Base-by-base conservation (phyloP, 2,888 invertebrate species). In the Tachina grossa region DNA sequence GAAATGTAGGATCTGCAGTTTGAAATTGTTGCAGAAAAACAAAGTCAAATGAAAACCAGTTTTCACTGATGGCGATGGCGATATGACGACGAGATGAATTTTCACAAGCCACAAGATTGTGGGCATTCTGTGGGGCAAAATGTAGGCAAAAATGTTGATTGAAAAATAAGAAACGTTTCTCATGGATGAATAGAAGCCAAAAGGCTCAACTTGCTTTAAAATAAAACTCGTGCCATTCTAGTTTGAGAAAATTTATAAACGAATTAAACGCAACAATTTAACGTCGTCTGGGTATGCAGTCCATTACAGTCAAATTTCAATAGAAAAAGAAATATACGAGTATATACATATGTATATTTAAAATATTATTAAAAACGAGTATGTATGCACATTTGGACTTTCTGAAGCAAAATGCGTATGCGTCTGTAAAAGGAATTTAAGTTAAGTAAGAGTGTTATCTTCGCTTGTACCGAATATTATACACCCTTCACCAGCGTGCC, bases 211-310 rank as follows among this genome's bases (percentile, higher is more conserved):
- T 49, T 31, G 16, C n/a, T 55, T 53, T 31, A 39, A 55, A 55
- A 9, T 66, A 63, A 81, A 81, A 68, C 81, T 81, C 75, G 81
- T 81, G 75, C 74, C 81, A 81, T 68, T 51, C 45, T 49, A 3
- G 74, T 81, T 81, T 51, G 16, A 16, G 57, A 74, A 74, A 74
- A 66, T 39, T 9, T 71, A 45, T 22, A 6, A 13, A 43, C 16
- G 49, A 22, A 9, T 49, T n/a, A 51, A 43, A 45, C 2, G 10
- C 10, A 57, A 45, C 22, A 55, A 31, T 57, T 57, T 31, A 31
- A 59, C 49, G 59, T 39, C 16, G 72, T 74, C 61, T 74, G 61
- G 16, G 39, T 19, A 74, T 47, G 72, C 59, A 49, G 59, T 19
- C 59, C 49, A 59, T 61, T 61, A 49, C 22, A 59, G 16, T 59